These are phyloP conservation scores for Camptogramma bilineatum DNA, from an alignment of 2,888 invertebrate species.

Conservation along the genomic window DNA sequence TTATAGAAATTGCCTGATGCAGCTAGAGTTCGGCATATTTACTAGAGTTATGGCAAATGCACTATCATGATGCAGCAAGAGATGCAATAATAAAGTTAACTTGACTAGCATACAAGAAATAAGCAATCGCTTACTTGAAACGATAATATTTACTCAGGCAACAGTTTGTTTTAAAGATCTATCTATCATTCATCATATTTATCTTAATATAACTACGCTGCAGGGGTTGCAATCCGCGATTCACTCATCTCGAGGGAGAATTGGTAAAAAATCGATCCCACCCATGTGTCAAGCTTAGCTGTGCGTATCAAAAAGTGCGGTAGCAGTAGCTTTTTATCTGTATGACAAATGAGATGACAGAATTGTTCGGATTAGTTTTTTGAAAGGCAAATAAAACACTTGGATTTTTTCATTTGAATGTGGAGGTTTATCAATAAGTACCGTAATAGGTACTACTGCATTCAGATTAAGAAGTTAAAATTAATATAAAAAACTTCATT, in stretches of 20 bases:
- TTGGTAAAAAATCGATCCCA: slow-evolving; percentile 49
- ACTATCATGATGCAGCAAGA: no score
- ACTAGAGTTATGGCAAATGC: no score
- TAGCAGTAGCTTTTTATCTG: slow-evolving; percentile 50
- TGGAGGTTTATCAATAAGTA: background rate
- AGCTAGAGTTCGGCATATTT: no score
- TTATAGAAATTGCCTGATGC: no score
- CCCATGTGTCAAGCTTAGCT: slow-evolving; percentile 54
- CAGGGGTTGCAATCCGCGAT: slow-evolving; percentile 44
- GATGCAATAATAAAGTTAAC: no score
- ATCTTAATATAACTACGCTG: slow-evolving; percentile 36
- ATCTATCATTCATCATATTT: slow-evolving; percentile 29
- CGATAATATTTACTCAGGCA: background rate
- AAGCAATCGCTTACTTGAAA: background rate
- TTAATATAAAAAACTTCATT: no score
- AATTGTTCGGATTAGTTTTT: slow-evolving; percentile 23
- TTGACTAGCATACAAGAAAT: background rate
- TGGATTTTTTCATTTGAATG: background rate
- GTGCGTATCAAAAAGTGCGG: slow-evolving; percentile 53
- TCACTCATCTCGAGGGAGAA: slow-evolving; percentile 46
- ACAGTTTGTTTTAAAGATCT: slow-evolving; percentile 12
- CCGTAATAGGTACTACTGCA: no score
- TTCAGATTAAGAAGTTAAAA: no score
- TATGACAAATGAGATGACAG: slow-evolving; percentile 55
- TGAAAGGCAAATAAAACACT: slow-evolving; percentile 22